phyloP scores from a whole-genome alignment of 2,888 invertebrate genomes.

The Mesochorus sp. region DNA sequence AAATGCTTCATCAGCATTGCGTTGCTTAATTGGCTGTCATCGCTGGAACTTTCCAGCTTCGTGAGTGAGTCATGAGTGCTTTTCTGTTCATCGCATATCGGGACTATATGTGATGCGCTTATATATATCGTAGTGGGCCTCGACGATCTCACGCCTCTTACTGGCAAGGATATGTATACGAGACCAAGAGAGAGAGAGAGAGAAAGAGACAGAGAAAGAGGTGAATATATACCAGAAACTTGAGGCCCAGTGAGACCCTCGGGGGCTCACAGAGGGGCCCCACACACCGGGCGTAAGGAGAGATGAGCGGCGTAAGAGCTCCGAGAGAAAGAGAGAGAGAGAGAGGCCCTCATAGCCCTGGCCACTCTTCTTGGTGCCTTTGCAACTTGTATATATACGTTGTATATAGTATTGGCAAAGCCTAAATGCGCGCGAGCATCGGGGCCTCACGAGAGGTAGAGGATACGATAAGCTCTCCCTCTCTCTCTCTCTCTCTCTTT shows the following conservation, averaged over 20 bases:
- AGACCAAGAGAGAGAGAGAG: slow-evolving; percentile 9
- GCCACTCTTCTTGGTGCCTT: slow-evolving; percentile 37
- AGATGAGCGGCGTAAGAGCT: slow-evolving; percentile 42
- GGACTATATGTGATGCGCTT: slow-evolving; percentile 25
- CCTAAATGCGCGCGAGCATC: slow-evolving; percentile 52
- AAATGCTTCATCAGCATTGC: slow-evolving; percentile 43
- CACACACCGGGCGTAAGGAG: slow-evolving; percentile 53
- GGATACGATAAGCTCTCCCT: slow-evolving; percentile 50
- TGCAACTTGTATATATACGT: slow-evolving; percentile 13
- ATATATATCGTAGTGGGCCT: slow-evolving; percentile 16
- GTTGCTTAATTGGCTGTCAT: slow-evolving; percentile 58
- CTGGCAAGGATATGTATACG: slow-evolving; percentile 10
- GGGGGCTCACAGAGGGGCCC: slow-evolving; percentile 48
- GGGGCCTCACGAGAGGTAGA: slow-evolving; percentile 14
- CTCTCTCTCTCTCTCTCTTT: slow-evolving; percentile 1
- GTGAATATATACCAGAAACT: slow-evolving; percentile 36
- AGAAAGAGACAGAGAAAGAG: slow-evolving; percentile 14
- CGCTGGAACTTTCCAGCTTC: slow-evolving; percentile 46
- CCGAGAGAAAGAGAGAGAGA: too few relatives aligned
- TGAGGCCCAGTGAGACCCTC: slow-evolving; percentile 21
- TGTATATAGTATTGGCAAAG: slow-evolving; percentile 46
- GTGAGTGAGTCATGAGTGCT: slow-evolving; percentile 51
- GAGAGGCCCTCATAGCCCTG: slow-evolving; percentile 53
- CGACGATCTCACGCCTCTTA: slow-evolving; percentile 55
- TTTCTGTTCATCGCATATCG: slow-evolving; percentile 26